Conservation (phyloP, 1,140 invertebrate species). For the Sitophilus oryzae region DNA sequence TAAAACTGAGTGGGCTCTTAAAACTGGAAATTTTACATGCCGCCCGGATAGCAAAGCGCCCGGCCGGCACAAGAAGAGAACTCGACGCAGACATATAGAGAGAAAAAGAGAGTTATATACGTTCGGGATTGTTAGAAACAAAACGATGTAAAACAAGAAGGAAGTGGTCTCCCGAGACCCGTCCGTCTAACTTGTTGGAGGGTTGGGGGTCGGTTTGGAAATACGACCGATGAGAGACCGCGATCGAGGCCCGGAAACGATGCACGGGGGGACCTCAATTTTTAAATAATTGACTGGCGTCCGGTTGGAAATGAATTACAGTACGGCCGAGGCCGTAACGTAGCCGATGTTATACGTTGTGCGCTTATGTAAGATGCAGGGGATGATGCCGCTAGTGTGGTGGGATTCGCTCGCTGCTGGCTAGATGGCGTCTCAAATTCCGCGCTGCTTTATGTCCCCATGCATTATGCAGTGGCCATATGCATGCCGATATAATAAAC, state of each 20-base stretch:
- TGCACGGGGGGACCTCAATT: constrained; percentile 46
- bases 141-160: constrained; percentile 48
- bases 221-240: constrained; percentile 44
- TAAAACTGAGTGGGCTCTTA: constrained; percentile 40
- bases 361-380: constrained; percentile 37
- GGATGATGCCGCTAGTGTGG: no score
- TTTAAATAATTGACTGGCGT: constrained; percentile 50
- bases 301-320: constrained; percentile 49
- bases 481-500: constrained; percentile 9
- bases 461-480: constrained; percentile 21
- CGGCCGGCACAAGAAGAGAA: no score
- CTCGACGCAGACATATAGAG: no score
- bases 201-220: constrained; percentile 28
- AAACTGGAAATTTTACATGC: constrained; percentile 29
- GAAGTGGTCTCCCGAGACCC: constrained; percentile 39
- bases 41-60: no score
- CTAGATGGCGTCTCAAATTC: constrained; percentile 34
- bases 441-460: constrained; percentile 27
- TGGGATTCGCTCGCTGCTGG: constrained; percentile 20
- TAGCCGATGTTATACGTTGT: constrained; percentile 39
- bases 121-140: constrained; percentile 46
- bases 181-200: constrained; percentile 22
- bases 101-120: constrained; percentile 44
- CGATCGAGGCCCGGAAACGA: constrained; percentile 40
- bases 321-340: constrained; percentile 36